These are phyloP conservation scores for Misgurnus mizolepis DNA, from an alignment of 2,113 vertebrate genomes.

Conservation along the genomic window DNA sequence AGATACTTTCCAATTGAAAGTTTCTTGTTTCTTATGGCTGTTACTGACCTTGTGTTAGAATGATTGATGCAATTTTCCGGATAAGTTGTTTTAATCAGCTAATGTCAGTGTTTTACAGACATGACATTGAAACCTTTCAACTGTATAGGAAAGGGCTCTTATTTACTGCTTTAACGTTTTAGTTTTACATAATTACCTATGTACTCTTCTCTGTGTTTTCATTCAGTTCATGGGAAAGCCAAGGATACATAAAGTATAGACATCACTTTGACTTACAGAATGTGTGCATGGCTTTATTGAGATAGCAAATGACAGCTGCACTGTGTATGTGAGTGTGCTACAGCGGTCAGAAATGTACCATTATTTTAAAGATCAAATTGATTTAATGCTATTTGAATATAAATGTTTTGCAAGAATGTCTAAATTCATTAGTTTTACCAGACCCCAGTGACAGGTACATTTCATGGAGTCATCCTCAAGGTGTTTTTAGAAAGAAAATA, in stretches of 20 bases:
- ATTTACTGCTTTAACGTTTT: conserved; percentile 3
- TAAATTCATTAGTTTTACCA: not conserved
- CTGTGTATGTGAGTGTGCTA: not conserved
- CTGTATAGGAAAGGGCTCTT: conserved; percentile 19
- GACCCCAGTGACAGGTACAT: not conserved
- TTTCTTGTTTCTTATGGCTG: not conserved
- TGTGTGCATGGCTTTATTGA: not conserved
- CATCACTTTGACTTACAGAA: not conserved
- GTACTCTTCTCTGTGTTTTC: conserved; percentile 8
- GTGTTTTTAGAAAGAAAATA: conserved; percentile 40
- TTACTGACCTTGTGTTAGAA: conserved; percentile 8
- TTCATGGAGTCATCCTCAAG: conserved; percentile 28
- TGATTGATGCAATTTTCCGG: conserved; percentile 34
- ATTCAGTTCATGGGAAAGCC: not conserved
- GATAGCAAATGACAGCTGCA: not conserved
- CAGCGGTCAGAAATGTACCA: not conserved
- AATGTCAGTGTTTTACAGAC: conserved; percentile 38
- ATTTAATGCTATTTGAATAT: not conserved
- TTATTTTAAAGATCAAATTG: not conserved
- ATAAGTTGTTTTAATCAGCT: conserved; percentile 40
- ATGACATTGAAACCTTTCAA: conserved; percentile 32
- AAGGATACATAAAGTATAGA: too few species aligned
- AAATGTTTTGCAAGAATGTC: not conserved
- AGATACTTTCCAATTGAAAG: not conserved
- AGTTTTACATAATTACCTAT: conserved; percentile 10